Conservation (phyloP, 2,888 invertebrate species). For the Drosophila sordidula region DNA sequence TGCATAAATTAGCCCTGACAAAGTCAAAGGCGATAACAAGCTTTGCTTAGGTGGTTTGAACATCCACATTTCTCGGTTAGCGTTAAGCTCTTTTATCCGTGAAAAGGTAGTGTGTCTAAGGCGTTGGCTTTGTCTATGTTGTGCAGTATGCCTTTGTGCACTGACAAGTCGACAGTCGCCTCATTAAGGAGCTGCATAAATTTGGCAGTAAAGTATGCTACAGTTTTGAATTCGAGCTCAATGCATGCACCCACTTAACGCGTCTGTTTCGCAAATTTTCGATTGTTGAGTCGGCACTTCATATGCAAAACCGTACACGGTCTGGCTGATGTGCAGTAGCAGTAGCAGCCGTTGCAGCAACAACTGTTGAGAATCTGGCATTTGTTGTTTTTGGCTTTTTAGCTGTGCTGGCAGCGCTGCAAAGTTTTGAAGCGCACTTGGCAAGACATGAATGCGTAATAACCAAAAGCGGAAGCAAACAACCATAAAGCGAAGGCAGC, state of each 20-base stretch:
- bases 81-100: background rate
- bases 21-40: constrained; percentile 59
- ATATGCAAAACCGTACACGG: constrained; percentile 71
- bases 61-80: constrained; percentile 30
- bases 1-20: constrained; percentile 75
- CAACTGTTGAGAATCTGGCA: constrained; percentile 74
- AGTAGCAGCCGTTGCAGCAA: constrained; percentile 26
- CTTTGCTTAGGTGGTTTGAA: constrained; percentile 46
- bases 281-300: constrained; percentile 81
- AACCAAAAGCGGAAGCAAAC: constrained; percentile 81
- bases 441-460: constrained; percentile 82
- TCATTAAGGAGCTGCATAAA: constrained; percentile 75
- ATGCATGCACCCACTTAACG: constrained; percentile 69
- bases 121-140: background rate
- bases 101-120: constrained; percentile 1
- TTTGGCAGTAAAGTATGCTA: constrained; percentile 71
- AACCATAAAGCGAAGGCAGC: constrained; percentile 78
- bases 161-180: constrained; percentile 37
- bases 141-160: background rate
- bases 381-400: constrained; percentile 81
- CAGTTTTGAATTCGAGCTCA: constrained; percentile 50
- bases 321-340: constrained; percentile 31
- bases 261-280: constrained; percentile 79
- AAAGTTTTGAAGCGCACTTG: constrained; percentile 81
- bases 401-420: constrained; percentile 45